phyloP scores from a whole-genome alignment of 2,113 vertebrate genomes.

The Cnemophilus loriae region DNA sequence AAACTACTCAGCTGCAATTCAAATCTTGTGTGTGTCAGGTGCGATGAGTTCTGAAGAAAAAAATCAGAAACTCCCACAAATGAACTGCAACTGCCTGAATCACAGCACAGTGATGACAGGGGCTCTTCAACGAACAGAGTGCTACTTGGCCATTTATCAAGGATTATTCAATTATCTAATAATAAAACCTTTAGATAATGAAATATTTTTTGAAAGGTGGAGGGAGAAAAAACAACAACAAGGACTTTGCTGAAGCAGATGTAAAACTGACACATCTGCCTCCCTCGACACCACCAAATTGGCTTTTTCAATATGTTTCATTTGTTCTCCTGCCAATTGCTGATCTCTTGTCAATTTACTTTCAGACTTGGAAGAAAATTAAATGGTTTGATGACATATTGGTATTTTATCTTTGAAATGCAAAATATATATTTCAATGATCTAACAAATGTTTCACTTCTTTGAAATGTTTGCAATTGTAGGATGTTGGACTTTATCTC shows the following conservation, averaged over 20 bases:
- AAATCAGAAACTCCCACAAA: not conserved
- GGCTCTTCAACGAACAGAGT: not conserved
- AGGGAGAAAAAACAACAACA: not conserved
- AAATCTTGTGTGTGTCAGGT: slow-evolving; percentile 24
- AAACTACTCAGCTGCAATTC: slow-evolving; percentile 9
- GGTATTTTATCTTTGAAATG: slow-evolving; percentile 54
- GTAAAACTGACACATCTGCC: slow-evolving; percentile 43
- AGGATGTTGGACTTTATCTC: not conserved
- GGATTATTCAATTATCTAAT: slow-evolving; percentile 33
- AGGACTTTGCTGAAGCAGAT: slow-evolving; percentile 28
- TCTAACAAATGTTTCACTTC: slow-evolving; percentile 10
- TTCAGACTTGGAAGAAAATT: slow-evolving; percentile 50
- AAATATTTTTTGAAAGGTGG: not conserved
- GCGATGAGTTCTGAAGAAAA: not conserved
- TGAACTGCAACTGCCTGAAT: not conserved
- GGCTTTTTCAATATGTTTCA: slow-evolving; percentile 46
- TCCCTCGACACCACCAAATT: slow-evolving; percentile 11
- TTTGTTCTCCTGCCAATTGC: slow-evolving; percentile 61
- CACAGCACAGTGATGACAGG: not conserved
- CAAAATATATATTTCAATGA: slow-evolving; percentile 20
- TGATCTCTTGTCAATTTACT: slow-evolving; percentile 46
- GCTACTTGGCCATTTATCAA: not conserved
- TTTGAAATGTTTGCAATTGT: slow-evolving; percentile 17
- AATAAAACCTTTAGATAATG: slow-evolving; percentile 5
- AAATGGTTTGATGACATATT: slow-evolving; percentile 52